These are phyloP conservation scores for Dendrocincla fuliginosa DNA, from an alignment of 2,797 vertebrate genomes.

Conservation along the genomic window DNA sequence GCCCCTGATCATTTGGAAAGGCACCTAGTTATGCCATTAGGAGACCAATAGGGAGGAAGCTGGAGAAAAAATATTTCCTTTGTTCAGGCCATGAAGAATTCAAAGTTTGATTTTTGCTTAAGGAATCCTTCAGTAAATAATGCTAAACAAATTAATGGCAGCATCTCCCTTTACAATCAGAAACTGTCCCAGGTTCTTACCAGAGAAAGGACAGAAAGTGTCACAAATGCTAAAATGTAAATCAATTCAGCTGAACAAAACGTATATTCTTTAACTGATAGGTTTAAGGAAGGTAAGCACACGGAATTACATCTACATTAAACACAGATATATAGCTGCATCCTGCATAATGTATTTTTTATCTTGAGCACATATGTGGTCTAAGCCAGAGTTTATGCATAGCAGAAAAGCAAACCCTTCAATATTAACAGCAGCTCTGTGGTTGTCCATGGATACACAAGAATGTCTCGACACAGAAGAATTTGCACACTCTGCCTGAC, in stretches of 20 bases:
- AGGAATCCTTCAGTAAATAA: neutral
- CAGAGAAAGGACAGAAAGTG: neutral
- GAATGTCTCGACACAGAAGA: neutral
- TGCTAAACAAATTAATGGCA: neutral
- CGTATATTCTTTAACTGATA: fast-evolving
- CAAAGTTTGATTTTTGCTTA: neutral
- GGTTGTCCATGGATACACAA: neutral
- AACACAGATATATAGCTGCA: neutral
- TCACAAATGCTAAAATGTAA: neutral
- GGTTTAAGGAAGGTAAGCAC: neutral
- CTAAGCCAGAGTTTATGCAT: neutral
- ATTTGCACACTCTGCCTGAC: neutral
- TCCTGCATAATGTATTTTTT: neutral
- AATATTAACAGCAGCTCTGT: neutral
- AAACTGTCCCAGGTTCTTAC: neutral
- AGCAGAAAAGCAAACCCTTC: neutral
- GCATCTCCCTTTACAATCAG: neutral
- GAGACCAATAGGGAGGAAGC: neutral
- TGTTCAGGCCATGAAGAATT: neutral
- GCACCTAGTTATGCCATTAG: neutral
- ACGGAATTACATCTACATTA: neutral
- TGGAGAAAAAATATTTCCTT: neutral
- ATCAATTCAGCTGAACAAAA: neutral
- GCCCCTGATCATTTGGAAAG: neutral
- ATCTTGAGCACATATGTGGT: neutral